Conservation (phyloP, 2,797 vertebrate species). For the Manis javanica region DNA sequence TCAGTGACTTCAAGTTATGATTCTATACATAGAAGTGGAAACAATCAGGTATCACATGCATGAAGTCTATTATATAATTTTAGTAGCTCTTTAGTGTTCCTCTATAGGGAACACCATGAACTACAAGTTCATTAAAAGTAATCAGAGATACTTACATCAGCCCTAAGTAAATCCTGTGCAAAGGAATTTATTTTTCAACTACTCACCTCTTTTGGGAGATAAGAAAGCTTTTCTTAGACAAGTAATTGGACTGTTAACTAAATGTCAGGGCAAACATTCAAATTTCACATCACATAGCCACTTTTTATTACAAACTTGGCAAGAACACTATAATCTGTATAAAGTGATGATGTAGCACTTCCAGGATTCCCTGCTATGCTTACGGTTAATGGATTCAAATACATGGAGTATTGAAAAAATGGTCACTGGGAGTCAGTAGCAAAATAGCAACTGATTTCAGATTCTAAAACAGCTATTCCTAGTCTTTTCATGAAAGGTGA, state of each 20-base stretch:
- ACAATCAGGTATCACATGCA: not conserved
- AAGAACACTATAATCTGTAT: not conserved
- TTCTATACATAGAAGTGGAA: not conserved
- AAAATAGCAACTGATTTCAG: conserved; percentile 19
- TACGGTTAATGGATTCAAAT: conserved; percentile 43
- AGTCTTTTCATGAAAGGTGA: not conserved
- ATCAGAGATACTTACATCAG: conserved; percentile 65
- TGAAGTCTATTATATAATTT: conserved; percentile 23
- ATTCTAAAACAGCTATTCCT: not conserved
- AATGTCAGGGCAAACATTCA: conserved; percentile 60
- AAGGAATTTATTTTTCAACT: conserved; percentile 62
- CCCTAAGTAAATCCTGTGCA: conserved; percentile 64
- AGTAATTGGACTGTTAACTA: conserved; percentile 69
- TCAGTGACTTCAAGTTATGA: not conserved
- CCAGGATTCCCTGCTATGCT: not conserved
- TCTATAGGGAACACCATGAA: not conserved
- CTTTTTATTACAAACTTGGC: conserved; percentile 58
- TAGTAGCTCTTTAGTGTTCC: not conserved
- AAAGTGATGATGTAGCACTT: not conserved
- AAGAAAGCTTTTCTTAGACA: conserved; percentile 67
- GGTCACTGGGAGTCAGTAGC: not conserved
- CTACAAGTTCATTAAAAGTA: conserved; percentile 67
- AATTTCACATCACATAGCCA: conserved; percentile 41
- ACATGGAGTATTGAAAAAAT: not conserved
- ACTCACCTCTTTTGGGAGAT: conserved; percentile 68